Conservation (phyloP, 2,113 vertebrate genomes). For the Lycaon pictus region DNA sequence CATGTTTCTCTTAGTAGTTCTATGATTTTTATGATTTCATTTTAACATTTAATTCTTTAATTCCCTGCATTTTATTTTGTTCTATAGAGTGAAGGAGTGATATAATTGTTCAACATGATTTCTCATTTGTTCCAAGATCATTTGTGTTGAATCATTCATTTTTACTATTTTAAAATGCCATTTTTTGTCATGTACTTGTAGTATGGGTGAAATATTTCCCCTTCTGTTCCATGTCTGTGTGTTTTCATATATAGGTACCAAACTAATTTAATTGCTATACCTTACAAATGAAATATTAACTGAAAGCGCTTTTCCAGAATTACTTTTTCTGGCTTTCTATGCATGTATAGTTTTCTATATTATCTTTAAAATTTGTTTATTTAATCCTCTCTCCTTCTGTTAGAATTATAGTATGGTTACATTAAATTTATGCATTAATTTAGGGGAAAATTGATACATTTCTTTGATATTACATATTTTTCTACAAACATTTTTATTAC, state of each 20-base stretch:
- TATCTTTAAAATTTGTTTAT: neutral
- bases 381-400: neutral
- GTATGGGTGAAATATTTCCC: neutral
- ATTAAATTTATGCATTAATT: conserved; percentile 22
- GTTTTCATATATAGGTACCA: neutral
- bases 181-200: neutral
- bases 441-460: neutral
- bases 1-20: neutral
- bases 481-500: neutral
- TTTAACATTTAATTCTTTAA: conserved; percentile 14
- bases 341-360: neutral
- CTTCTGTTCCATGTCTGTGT: neutral
- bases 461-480: neutral
- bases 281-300: conserved; percentile 24
- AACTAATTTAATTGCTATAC: neutral
- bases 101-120: neutral
- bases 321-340: neutral
- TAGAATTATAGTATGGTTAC: neutral
- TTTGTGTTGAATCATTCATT: neutral
- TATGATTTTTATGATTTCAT: conserved; percentile 22
- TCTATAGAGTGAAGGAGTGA: neutral
- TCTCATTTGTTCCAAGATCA: neutral
- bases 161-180: neutral
- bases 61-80: neutral
- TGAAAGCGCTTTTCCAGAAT: neutral